A percentile compares a stretch with the other conserved stretches of the same genome.
These are phyloP conservation scores for Cavia aperea DNA, from an alignment of 2,113 vertebrate species.

Conservation along the genomic window DNA sequence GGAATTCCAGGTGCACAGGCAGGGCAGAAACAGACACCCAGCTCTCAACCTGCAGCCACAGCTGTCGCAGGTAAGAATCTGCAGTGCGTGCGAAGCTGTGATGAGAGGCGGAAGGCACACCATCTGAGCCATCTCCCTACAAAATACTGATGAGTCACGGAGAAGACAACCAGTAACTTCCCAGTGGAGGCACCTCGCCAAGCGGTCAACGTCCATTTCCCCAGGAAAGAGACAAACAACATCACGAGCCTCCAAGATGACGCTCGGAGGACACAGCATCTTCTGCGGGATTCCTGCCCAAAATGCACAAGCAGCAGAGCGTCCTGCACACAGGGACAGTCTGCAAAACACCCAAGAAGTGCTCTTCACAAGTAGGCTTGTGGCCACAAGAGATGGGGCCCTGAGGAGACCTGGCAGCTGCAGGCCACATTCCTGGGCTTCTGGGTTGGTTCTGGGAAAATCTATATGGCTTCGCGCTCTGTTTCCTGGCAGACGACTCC, in stretches of 20 bases:
- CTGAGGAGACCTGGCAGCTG: accelerated
- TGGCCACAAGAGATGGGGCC: background rate
- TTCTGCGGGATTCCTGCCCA: background rate
- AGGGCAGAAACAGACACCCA: background rate
- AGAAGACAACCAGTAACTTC: too few relatives aligned
- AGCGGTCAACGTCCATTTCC: background rate
- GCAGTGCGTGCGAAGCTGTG: accelerated
- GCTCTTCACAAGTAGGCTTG: too few relatives aligned
- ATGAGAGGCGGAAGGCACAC: accelerated
- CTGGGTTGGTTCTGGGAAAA: background rate
- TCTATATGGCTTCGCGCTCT: background rate
- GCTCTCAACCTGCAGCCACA: accelerated
- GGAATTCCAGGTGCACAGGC: background rate
- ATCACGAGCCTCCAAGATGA: too few relatives aligned
- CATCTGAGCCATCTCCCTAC: background rate
- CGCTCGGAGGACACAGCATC: too few relatives aligned
- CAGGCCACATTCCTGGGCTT: too few relatives aligned
- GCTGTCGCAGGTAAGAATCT: background rate
- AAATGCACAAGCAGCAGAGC: background rate
- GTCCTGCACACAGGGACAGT: background rate
- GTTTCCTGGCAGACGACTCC: background rate
- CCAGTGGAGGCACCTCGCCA: background rate
- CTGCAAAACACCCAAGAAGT: background rate
- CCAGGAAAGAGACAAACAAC: background rate
- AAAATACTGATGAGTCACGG: background rate